Base-by-base conservation (phyloP, 2,797 vertebrate genomes). In the Chelmon rostratus region DNA sequence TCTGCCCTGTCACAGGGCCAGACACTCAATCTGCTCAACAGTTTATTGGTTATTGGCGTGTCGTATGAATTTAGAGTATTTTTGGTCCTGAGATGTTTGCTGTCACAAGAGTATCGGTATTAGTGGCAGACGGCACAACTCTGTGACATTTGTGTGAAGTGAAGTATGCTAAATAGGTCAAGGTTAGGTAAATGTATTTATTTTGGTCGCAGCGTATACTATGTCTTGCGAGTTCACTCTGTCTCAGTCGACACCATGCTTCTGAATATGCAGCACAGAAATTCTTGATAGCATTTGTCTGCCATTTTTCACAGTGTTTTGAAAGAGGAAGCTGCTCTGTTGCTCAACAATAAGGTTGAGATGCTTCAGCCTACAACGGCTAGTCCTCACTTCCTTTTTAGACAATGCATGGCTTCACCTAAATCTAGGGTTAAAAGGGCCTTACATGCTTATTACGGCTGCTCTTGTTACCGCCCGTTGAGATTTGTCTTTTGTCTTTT, bases 241-340 rank as follows among this genome's bases (percentile, higher is more conserved):
- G 8, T 23, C n/a, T 77, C 40, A 10, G 0, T 59, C 44, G 65
- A 56, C 40, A 23, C 35, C 16, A 19, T 47, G 7, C 63, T 44
- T 47, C 72, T 73, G 40, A 59, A 31, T 56, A 5, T 76, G n/a
- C 13, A 12, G 25, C 33, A 44, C 2, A 23, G 3, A 37, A 50
- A 15, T 6, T 23, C 10, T 57, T 11, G 8, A 33, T 35, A 16
- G 28, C 4, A 16, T 28, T 61, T 15, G 16, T 16, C 21, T n/a
- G 31, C 59, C 68, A 50, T 18, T 28, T 69, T 61, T 58, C 58
- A 35, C 64, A 21, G 1, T 58, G 53, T 69, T 73, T 78, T 62
- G 54, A 90, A 92, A 88, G 84, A 82, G 89, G 92, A 94, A 94
- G 88, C 70, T 67, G 58, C 81, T 68, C 15, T 67, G 13, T 87